Evolutionary conservation across 2,113 vertebrate genomes (phyloP), one percentile per base, ranked within the genome.

Genomic region (Ifrita kowaldi): DNA sequence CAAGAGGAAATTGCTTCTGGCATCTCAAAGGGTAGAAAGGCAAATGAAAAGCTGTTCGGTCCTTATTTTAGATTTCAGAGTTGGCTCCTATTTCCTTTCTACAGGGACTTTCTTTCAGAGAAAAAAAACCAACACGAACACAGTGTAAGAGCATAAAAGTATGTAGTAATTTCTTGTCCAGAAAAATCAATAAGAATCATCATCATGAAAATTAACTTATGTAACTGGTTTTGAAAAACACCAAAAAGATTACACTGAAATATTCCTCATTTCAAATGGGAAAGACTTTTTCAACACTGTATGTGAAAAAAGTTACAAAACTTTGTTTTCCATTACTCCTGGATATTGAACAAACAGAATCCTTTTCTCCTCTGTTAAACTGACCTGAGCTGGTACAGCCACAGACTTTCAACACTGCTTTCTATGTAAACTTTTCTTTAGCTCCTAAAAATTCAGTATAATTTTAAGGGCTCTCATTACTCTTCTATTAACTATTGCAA

Each of bases 1-100:
- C 97, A 84, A 96, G 95, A 98, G 96, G 96, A 98, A 98, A 97
- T 97, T 95, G 85, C 93, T 98, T 96, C 95, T 97, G 97, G 94
- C 97, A 95, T 96, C 95, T 96, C 96, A 97, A 97, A 97, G 94
- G 79, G 95, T 87, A 97, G 95, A 93, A 95, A 88, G 94, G 95
- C 88, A 97, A 97, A 95, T 89, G 57, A 95, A 92, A 97, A 95
- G 86, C 65, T 84, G 79, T 97, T 96, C 87, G 93, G 76, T 94
- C 71, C 90, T 92, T 93, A 95, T 95, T 95, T 95, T 89, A 90
- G 78, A 83, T 94, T 87, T 84, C 84, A 97, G 83, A 87, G 82
- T 88, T 60, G 60, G 33, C n/a, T 94, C 39, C 55, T 60, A 95
- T 91, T 96, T 97, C 97, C 94, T 88, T 98, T 95, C 62, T 57